Evolutionary conservation across 1,140 invertebrate species (phyloP).

Genomic region (Lamellibrachia luymesi): DNA sequence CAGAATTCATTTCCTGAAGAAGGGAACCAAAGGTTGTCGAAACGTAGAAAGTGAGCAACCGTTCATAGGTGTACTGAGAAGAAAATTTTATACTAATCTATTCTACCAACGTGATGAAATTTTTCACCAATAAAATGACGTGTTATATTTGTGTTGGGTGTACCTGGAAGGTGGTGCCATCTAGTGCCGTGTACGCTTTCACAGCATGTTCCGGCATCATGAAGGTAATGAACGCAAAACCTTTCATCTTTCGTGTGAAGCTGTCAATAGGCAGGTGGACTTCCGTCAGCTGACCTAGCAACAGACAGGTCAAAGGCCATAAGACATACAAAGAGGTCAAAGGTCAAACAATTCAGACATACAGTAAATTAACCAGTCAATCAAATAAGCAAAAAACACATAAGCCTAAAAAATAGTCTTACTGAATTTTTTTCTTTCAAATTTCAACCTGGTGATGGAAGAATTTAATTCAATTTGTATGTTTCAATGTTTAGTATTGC

Average conservation of each 20-base stretch:
- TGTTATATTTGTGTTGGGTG: not conserved
- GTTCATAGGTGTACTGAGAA: no score
- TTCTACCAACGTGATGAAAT: no score
- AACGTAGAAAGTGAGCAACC: no score
- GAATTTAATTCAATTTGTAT: no score
- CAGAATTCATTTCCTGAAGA: no score
- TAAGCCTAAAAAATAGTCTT: constrained; percentile 19
- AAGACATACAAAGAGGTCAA: not conserved
- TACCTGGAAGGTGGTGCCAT: constrained; percentile 81
- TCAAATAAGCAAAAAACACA: constrained; percentile 13
- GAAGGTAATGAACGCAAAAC: constrained; percentile 90
- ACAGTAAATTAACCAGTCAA: constrained; percentile 19
- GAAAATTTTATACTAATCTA: no score
- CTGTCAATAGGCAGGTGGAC: constrained; percentile 86
- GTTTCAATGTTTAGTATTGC: no score
- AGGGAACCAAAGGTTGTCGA: no score
- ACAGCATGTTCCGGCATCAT: constrained; percentile 94
- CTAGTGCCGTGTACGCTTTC: constrained; percentile 80
- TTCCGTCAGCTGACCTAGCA: constrained; percentile 79
- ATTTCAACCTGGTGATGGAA: no score
- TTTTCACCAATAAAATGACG: no score
- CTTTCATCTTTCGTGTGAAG: constrained; percentile 81
- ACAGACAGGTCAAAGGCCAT: not conserved
- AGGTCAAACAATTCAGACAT: no score
- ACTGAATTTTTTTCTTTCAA: no score